These are phyloP conservation scores for Drosophila sp. DNA, from an alignment of 1,140 invertebrate species.

Conservation along the genomic window DNA sequence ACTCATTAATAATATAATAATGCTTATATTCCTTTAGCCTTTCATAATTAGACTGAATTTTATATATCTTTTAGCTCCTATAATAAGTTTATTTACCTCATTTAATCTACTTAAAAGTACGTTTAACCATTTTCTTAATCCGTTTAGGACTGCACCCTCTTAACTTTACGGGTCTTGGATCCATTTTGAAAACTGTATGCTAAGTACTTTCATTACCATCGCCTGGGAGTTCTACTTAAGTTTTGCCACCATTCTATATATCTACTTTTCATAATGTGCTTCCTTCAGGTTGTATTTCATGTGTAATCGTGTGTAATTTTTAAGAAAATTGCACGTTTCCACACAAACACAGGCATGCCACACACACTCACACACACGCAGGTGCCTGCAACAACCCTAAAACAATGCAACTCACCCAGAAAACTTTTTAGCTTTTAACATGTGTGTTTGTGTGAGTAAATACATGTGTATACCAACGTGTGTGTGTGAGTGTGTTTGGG, in stretches of 20 bases:
- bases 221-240: background rate
- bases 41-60: no score
- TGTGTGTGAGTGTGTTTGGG: constrained; percentile 8
- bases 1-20: no score
- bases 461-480: no score
- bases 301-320: constrained; percentile 83
- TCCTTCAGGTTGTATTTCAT: constrained; percentile 62
- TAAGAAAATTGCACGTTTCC: constrained; percentile 79
- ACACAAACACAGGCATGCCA: constrained; percentile 9
- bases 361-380: constrained; percentile 5
- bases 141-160: constrained; percentile 23
- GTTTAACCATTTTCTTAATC: constrained; percentile 5
- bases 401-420: constrained; percentile 65
- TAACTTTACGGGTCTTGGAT: constrained; percentile 7
- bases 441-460: constrained; percentile 15
- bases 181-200: constrained; percentile 16
- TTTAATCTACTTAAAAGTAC: constrained; percentile 7
- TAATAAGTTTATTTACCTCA: background rate
- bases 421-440: constrained; percentile 59
- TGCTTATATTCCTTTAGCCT: no score
- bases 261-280: constrained; percentile 55
- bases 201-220: constrained; percentile 32
- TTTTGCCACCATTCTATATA: background rate
- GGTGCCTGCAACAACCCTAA: constrained; percentile 65
- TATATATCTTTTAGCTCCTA: background rate